Evolutionary conservation across 2,113 vertebrate genomes (phyloP), one percentile per base, ranked within the genome.

Genomic region (Saguinus midas): DNA sequence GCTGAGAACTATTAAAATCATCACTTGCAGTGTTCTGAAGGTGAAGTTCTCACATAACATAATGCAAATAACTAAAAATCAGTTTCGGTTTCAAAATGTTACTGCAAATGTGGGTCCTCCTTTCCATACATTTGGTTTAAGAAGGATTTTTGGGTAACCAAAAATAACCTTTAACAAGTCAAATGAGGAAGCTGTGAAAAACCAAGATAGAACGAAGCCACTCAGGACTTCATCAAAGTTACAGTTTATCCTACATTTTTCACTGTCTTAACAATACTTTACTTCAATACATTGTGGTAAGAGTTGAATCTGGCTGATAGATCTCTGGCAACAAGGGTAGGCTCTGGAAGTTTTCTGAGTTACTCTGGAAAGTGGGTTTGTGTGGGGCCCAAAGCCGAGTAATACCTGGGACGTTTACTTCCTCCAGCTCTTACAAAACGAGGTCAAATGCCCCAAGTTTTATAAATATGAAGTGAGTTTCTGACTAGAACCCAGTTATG

Each of bases 1-100:
- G n/a, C 81, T 76, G 68, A 95, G n/a, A 70, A 40, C 40, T 57
- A 52, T 7, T 75, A 18, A 48, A 61, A 57, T 61, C 5, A 55
- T 57, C 10, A 64, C 6, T 45, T 78, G 20, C 25, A 90, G 17
- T n/a, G 25, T 81, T 50, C 68, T 20, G 27, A 93, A 76, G 37
- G 76, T 18, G 29, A 90, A 66, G 27, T 35, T 80, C 72, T 94
- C 48, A 70, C 11, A 4, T n/a, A 82, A 90, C 13, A 11, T 27
- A 16, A 86, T n/a, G 17, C 58, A 79, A 68, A 80, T 94, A 32
- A 94, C 43, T 92, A 91, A 58, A 32, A 85, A 55, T 80, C 35
- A 43, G 27, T 16, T 66, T 93, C 75, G 78, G 84, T 76, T 92
- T 90, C 35, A 90, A 94, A 97, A 73, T 55, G 16, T 70, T 78